phyloP scores from a whole-genome alignment of 1,140 invertebrate species.

The Euborellia annulipes region DNA sequence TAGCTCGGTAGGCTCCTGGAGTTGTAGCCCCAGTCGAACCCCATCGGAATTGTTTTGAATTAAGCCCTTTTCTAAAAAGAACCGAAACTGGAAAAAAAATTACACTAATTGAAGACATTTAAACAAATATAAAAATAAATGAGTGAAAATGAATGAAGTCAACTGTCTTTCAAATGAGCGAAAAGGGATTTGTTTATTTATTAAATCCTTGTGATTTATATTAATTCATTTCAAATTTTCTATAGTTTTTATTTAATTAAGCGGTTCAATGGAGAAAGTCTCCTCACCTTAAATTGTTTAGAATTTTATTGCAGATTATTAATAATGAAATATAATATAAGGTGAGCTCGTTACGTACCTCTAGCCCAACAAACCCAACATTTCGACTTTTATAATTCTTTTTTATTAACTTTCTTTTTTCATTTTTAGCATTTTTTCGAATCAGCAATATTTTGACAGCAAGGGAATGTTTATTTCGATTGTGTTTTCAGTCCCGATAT shows the following conservation, averaged over 20 bases:
- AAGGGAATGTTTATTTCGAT: conserved; percentile 84
- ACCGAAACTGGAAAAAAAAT: too few species aligned
- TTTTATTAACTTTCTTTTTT: conserved; percentile 12
- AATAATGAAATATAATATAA: neutral
- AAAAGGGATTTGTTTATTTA: neutral
- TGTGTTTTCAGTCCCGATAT: conserved; percentile 75
- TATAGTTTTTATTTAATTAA: conserved; percentile 1
- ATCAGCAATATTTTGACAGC: conserved; percentile 84
- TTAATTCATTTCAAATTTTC: conserved; percentile 6
- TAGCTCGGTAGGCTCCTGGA: too few species aligned
- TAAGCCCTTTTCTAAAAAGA: too few species aligned
- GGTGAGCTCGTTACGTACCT: neutral
- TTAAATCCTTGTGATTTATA: neutral
- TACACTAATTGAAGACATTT: too few species aligned
- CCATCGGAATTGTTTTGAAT: too few species aligned
- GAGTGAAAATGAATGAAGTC: too few species aligned
- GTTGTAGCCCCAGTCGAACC: too few species aligned
- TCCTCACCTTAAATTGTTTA: neutral
- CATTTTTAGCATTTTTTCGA: conserved; percentile 51
- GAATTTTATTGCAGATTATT: conserved; percentile 3
- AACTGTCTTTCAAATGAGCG: neutral
- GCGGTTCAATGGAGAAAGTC: neutral
- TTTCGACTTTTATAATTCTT: neutral
- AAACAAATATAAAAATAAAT: too few species aligned
- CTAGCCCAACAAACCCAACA: neutral